phyloP scores from a whole-genome alignment of 2,888 invertebrate genomes.

The Microplitis manilae region DNA sequence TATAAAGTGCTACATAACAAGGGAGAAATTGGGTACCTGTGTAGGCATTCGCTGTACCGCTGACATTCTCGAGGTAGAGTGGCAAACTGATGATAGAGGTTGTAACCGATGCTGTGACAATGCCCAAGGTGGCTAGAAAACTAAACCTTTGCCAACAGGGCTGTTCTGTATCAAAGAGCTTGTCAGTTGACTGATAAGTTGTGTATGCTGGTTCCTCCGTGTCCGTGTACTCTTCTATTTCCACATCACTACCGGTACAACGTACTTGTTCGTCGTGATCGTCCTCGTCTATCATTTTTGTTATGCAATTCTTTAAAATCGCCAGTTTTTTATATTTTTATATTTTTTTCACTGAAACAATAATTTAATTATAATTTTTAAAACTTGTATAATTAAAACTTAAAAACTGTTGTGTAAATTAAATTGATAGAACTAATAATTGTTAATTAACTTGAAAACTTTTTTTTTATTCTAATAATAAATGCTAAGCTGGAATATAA shows the following conservation, averaged over 20 bases:
- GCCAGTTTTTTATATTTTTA: constrained; percentile 50
- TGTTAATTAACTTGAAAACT: too few species aligned
- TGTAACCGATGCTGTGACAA: constrained; percentile 72
- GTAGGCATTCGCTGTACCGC: constrained; percentile 67
- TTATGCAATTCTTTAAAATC: constrained; percentile 57
- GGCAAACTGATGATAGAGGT: constrained; percentile 73
- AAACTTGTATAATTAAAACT: neutral
- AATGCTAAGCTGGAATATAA: too few species aligned
- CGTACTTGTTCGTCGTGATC: constrained; percentile 64
- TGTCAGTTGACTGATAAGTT: constrained; percentile 62
- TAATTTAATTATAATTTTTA: neutral
- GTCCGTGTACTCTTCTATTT: constrained; percentile 67
- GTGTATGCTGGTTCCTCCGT: constrained; percentile 66
- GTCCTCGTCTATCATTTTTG: constrained; percentile 66
- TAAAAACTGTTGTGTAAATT: neutral
- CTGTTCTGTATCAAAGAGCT: constrained; percentile 65
- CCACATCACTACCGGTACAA: constrained; percentile 65
- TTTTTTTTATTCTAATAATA: too few species aligned
- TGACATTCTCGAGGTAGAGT: constrained; percentile 72
- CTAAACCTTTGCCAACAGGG: constrained; percentile 69
- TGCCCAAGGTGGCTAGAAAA: constrained; percentile 71
- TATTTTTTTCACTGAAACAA: neutral
- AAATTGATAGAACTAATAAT: too few species aligned
- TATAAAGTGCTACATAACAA: neutral
- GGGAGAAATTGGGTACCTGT: constrained; percentile 55